phyloP scores from a whole-genome alignment of 2,888 invertebrate genomes.

The Cremastobaeus sp. region DNA sequence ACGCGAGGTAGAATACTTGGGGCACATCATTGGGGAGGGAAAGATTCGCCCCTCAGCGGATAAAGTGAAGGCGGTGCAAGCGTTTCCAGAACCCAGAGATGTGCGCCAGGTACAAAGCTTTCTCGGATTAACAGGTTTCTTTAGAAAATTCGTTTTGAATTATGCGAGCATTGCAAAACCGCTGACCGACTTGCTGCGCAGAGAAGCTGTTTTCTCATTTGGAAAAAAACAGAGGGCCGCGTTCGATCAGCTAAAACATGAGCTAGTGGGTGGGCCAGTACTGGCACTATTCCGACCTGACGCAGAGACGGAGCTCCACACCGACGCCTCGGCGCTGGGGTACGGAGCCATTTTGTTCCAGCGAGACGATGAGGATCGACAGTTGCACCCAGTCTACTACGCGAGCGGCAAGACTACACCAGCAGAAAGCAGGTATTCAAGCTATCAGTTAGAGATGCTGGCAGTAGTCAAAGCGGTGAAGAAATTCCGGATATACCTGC shows the following conservation, averaged over 20 bases:
- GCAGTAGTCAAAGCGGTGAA: background rate
- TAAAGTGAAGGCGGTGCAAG: background rate
- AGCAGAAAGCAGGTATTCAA: background rate
- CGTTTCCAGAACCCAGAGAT: background rate
- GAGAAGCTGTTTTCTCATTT: background rate
- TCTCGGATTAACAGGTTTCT: background rate
- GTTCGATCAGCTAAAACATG: no score
- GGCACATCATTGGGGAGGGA: background rate
- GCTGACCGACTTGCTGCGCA: constrained; percentile 1
- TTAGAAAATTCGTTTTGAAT: constrained; percentile 1
- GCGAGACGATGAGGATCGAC: background rate
- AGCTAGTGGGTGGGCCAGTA: no score
- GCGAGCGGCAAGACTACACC: background rate
- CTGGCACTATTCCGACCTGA: background rate
- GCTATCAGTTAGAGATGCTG: background rate
- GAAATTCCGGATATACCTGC: background rate
- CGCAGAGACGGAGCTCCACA: constrained; percentile 4
- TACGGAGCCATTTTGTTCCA: background rate
- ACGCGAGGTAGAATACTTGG: constrained; percentile 3
- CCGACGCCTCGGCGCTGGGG: background rate
- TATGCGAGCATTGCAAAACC: constrained; percentile 1
- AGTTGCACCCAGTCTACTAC: background rate
- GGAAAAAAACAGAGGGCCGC: background rate
- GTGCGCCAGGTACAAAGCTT: constrained; percentile 1
- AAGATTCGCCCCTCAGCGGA: background rate